Conservation (phyloP, 2,797 vertebrate species). For the Characodon lateralis region DNA sequence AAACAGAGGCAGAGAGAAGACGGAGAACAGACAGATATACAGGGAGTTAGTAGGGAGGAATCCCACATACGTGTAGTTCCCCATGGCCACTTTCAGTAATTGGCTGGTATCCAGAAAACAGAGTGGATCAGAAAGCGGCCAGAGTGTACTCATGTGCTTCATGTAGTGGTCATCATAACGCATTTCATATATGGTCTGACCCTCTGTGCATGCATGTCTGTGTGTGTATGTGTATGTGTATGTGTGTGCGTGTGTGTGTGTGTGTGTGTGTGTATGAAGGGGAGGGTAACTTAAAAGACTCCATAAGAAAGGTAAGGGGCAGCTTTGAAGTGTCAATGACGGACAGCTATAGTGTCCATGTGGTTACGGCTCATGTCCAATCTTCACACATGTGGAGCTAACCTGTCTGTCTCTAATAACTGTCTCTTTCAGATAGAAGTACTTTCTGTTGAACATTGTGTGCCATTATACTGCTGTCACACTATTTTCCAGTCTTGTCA, state of each 20-base stretch:
- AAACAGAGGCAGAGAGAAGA: constrained; percentile 23
- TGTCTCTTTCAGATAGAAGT: constrained; percentile 1
- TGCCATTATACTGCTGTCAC: constrained; percentile 3
- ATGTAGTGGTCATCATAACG: constrained; percentile 65
- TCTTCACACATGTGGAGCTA: constrained; percentile 18
- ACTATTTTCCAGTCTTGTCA: background rate
- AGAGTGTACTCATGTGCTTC: constrained; percentile 67
- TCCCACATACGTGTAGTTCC: constrained; percentile 55
- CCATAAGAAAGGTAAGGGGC: constrained; percentile 40
- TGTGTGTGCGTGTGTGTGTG: background rate
- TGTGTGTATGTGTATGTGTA: background rate
- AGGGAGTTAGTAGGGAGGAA: constrained; percentile 42
- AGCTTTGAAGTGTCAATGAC: constrained; percentile 56
- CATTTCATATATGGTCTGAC: constrained; percentile 56
- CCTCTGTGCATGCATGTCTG: constrained; percentile 9
- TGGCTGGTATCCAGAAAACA: constrained; percentile 68
- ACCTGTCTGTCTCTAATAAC: background rate
- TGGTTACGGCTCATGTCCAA: constrained; percentile 31
- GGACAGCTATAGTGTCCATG: constrained; percentile 19
- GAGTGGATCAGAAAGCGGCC: constrained; percentile 64
- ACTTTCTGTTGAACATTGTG: constrained; percentile 2
- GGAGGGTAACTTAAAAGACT: constrained; percentile 34
- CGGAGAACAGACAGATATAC: constrained; percentile 40
- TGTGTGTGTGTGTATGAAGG: background rate
- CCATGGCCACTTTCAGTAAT: constrained; percentile 68